Conservation (phyloP, 1,140 invertebrate genomes). For the Dufourea novaeangliae region DNA sequence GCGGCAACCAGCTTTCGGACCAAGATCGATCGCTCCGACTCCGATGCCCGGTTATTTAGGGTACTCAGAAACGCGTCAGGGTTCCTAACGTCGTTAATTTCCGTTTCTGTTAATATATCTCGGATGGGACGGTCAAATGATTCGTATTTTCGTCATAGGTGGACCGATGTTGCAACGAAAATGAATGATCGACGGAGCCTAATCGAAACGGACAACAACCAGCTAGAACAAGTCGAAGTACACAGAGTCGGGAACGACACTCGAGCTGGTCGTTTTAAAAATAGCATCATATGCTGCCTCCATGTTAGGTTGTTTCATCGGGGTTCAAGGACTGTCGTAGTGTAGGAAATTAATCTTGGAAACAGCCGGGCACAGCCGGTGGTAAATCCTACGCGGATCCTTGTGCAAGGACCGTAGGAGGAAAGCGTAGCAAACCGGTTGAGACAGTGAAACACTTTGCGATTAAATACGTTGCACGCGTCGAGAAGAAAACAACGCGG, state of each 20-base stretch:
- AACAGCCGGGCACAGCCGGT: too few relatives aligned
- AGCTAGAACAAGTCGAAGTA: too few relatives aligned
- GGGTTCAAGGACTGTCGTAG: conserved; percentile 3
- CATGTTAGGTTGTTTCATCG: too few relatives aligned
- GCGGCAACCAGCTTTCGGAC: background rate
- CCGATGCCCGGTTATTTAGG: background rate
- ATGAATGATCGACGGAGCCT: too few relatives aligned
- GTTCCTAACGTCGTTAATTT: background rate
- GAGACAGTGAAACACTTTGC: too few relatives aligned
- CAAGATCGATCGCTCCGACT: background rate
- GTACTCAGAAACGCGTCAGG: background rate
- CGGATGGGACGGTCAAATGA: background rate
- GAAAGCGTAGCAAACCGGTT: conserved; percentile 28
- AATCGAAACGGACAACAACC: too few relatives aligned
- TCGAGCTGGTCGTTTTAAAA: too few relatives aligned
- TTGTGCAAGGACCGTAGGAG: conserved; percentile 2
- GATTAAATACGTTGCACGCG: too few relatives aligned
- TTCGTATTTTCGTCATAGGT: background rate
- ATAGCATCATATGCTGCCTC: too few relatives aligned
- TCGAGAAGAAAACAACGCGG: background rate
- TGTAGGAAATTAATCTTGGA: background rate
- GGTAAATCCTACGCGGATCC: background rate
- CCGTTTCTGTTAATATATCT: background rate
- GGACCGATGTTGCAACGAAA: background rate
- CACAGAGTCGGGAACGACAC: too few relatives aligned